Evolutionary conservation across 2,113 vertebrate genomes (phyloP), one percentile per base, ranked within the genome.

Genomic region (Oncorhynchus mykiss): DNA sequence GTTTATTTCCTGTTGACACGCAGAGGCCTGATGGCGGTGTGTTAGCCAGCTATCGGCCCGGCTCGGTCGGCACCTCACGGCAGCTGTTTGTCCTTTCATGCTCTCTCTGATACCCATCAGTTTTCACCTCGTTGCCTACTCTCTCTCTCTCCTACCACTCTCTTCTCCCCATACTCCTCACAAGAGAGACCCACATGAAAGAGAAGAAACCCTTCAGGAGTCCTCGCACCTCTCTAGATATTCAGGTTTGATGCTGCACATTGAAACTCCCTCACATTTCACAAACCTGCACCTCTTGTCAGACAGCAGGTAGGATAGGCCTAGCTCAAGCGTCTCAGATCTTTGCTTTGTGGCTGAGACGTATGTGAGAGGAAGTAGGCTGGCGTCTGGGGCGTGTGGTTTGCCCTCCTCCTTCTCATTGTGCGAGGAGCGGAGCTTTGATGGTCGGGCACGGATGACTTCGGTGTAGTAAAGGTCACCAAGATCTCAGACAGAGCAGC

Each of bases 151-250:
- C 51, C 16, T 67, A 4, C 18, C 22, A 1, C 67, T 45, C 16
- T 45, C n/a, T 45, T 29, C 31, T n/a, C 31, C 12, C 8, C 54
- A 24, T 12, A 25, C 16, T 20, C 14, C 81, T 80, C 73, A 60
- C 48, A 76, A 75, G 81, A 79, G 49, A 54, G 4, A 16, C 22
- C 78, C 72, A 74, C 76, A 88, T 82, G 78, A 89, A 90, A 89
- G 79, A 75, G 49, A 25, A 12, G n/a, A 67, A 81, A 76, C 75
- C 84, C 85, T 83, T 76, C 69, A 87, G 77, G 39, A 86, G 69
- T 81, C 65, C 77, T 74, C 39, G 2, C 45, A 69, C 81, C 48
- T 79, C 80, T 88, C 69, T 66, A 62, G 77, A 71, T 73, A 72
- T 78, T 49, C 82, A 74, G 39, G 45, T 77, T 60, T 72, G 54